These are phyloP conservation scores for Genyomyrus donnyi DNA, from an alignment of 2,113 vertebrate genomes.

Conservation along the genomic window DNA sequence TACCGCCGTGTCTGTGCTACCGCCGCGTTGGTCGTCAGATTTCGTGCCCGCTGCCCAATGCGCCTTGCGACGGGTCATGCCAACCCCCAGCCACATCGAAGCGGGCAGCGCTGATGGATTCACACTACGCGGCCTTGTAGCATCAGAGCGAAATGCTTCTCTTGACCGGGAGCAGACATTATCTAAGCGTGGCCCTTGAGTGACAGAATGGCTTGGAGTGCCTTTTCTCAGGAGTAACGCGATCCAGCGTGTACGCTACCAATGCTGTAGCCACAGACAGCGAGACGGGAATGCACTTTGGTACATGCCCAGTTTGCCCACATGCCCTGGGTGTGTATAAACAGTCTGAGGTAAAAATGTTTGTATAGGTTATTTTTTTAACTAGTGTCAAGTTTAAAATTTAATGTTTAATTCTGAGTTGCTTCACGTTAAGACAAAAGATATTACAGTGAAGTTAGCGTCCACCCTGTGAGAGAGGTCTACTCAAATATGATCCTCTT, in stretches of 20 bases:
- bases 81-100: conserved; percentile 2
- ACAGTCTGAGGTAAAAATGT: conserved; percentile 62
- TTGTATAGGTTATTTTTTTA: conserved; percentile 61
- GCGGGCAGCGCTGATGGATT: conserved; percentile 27
- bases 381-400: conserved; percentile 50
- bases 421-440: conserved; percentile 59
- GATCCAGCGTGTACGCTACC: conserved; percentile 67
- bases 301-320: conserved; percentile 96
- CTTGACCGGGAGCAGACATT: conserved; percentile 40
- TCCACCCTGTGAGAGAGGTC: conserved; percentile 58
- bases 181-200: conserved; percentile 58
- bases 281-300: conserved; percentile 96
- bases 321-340: conserved; percentile 78
- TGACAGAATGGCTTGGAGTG: conserved; percentile 68
- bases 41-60: conserved; percentile 15
- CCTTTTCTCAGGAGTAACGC: conserved; percentile 63
- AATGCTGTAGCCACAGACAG: conserved; percentile 61
- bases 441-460: conserved; percentile 55
- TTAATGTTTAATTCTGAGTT: conserved; percentile 49
- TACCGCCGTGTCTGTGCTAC: conserved; percentile 44
- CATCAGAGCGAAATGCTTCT: conserved; percentile 43
- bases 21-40: not conserved
- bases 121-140: conserved; percentile 20
- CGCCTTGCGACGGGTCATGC: not conserved
- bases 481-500: conserved; percentile 21